Evolutionary conservation across 2,888 invertebrate genomes (phyloP).

Genomic region (Orthosia gracilis): DNA sequence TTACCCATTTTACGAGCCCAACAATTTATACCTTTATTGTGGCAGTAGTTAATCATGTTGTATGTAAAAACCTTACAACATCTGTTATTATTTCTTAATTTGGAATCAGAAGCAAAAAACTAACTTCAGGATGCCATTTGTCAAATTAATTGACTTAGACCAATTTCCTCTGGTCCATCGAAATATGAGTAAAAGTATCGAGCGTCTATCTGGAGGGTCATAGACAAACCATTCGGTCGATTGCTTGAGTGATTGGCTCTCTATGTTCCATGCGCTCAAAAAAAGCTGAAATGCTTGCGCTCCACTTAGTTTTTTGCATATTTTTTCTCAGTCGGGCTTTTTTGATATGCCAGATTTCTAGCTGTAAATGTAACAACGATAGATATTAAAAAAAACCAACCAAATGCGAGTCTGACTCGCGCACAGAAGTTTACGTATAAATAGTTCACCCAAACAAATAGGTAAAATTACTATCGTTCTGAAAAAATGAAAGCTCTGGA

Average conservation of each 20-base stretch:
- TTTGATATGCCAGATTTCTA: neutral
- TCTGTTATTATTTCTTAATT: constrained; percentile 34
- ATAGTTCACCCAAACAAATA: too few species aligned
- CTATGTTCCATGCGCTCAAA: neutral
- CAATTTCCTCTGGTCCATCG: neutral
- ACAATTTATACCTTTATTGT: neutral
- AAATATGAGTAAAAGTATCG: constrained; percentile 1
- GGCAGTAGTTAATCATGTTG: constrained; percentile 26
- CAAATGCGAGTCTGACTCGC: too few species aligned
- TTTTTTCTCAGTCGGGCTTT: constrained; percentile 1
- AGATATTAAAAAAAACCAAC: neutral
- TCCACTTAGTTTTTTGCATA: neutral
- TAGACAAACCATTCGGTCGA: constrained; percentile 1
- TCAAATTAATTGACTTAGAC: neutral
- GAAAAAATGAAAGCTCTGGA: too few species aligned
- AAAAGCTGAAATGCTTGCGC: constrained; percentile 6
- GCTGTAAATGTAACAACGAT: too few species aligned
- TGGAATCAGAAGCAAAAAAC: neutral
- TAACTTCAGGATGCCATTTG: neutral
- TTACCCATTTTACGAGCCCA: constrained; percentile 7
- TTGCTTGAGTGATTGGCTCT: constrained; percentile 3
- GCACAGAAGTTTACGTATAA: too few species aligned
- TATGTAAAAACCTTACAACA: constrained; percentile 20
- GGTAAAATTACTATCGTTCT: too few species aligned
- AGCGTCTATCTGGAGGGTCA: neutral